A percentile compares a stretch with the other conserved stretches of the same genome.
These are phyloP conservation scores for Notothenia coriiceps DNA, from an alignment of 2,113 vertebrate genomes.

Conservation along the genomic window DNA sequence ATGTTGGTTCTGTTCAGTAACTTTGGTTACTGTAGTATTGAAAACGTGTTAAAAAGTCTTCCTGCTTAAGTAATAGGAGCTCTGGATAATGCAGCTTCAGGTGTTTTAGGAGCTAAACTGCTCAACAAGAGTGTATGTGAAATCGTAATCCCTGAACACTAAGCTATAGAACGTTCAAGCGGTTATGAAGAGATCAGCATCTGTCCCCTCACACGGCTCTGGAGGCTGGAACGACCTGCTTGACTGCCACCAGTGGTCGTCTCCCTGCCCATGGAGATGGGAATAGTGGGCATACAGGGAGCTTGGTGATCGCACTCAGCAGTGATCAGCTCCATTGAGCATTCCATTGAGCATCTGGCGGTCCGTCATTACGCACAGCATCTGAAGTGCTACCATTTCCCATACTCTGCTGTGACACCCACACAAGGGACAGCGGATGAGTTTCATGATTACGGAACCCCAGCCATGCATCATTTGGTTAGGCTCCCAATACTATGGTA, in stretches of 20 bases:
- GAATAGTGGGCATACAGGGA: conserved; percentile 53
- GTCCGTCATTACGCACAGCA: conserved; percentile 64
- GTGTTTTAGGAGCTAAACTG: conserved; percentile 11
- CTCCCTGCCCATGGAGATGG: conserved; percentile 44
- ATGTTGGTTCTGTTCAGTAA: no score
- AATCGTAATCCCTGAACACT: conserved; percentile 20
- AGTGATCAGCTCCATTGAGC: conserved; percentile 70
- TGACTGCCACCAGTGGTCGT: conserved; percentile 27
- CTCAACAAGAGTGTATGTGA: conserved; percentile 15
- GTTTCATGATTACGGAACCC: conserved; percentile 75
- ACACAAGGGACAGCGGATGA: conserved; percentile 61
- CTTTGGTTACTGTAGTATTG: no score
- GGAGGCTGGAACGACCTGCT: conserved; percentile 45
- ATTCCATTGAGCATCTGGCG: conserved; percentile 76
- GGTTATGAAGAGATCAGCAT: conserved; percentile 61
- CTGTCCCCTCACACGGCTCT: conserved; percentile 40
- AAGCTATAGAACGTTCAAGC: conserved; percentile 22
- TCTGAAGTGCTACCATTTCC: conserved; percentile 70
- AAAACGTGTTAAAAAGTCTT: no score
- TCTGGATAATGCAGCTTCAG: not conserved
- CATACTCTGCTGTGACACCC: conserved; percentile 62
- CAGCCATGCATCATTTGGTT: conserved; percentile 70
- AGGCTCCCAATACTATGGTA: conserved; percentile 49
- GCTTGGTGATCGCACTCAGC: conserved; percentile 52
- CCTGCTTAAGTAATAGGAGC: not conserved